Percentiles rank a stretch among this genome's conserved stretches.
Conservation (phyloP, 1,140 invertebrate species). For the Drosophila teissieri region DNA sequence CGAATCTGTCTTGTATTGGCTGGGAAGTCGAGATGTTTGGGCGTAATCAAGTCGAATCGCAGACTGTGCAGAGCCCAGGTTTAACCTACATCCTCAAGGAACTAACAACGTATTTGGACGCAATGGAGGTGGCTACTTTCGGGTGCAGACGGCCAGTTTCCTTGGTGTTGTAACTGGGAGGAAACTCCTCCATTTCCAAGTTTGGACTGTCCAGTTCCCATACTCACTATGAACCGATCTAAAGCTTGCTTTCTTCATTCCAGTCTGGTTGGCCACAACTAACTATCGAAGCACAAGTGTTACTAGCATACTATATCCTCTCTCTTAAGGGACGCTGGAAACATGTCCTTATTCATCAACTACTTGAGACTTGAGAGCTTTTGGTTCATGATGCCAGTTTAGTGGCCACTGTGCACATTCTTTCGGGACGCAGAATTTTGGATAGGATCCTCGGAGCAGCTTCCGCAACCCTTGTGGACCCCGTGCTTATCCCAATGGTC, state of each 20-base stretch:
- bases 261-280: conserved; percentile 14
- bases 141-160: no score
- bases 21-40: neutral
- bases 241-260: neutral
- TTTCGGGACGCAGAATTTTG: conserved; percentile 54
- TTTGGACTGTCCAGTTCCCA: no score
- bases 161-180: no score
- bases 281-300: conserved; percentile 13
- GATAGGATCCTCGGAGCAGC: neutral
- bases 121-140: no score
- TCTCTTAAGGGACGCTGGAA: conserved; percentile 16
- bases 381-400: neutral
- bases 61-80: no score
- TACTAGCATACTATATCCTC: neutral
- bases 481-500: conserved; percentile 1
- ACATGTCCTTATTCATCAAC: neutral
- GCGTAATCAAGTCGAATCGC: neutral
- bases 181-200: no score
- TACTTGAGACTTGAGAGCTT: neutral
- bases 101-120: no score
- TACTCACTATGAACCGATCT: no score
- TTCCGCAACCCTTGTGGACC: neutral
- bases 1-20: neutral
- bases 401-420: conserved; percentile 17
- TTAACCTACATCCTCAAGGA: no score